Base-by-base conservation (phyloP, 2,888 invertebrate species). In the Netelia fuscicornis region DNA sequence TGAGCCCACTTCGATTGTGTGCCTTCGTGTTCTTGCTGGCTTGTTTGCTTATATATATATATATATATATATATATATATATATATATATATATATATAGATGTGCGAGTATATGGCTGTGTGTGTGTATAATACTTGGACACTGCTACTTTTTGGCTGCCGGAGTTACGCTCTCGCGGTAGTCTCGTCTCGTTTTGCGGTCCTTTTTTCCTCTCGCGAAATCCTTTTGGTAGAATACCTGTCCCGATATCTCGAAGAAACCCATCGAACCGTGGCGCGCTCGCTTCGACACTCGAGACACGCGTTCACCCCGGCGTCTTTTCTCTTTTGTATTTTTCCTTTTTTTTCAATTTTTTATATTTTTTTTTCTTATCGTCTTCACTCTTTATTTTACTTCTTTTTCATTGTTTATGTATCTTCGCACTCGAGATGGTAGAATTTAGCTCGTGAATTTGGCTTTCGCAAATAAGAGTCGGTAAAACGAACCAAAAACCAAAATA, bases 131-230 rank as follows among this genome's bases (percentile, higher is more conserved):
- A 58, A 20, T 17, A 58, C 60, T 37, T 54, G 8, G 13, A 54
- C 52, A 78, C 81, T 79, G 79, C 85, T 82, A 58, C 75, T 78
- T 82, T 85, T 70, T 82, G 81, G 81, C 85, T 85, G 81, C 85
- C 85, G 85, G 70, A 78, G 85, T 85, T 85, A 82, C 81, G 81
- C 85, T 78, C 80, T 81, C 81, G 81, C 81, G 74, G 78, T 76
- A 67, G 65, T 71, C 75, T 65, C 72, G 56, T 79, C 64, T 25
- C 71, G 67, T 52, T 68, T 72, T 60, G 76, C 80, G 80, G 76
- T 72, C 84, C 84, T 84, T 62, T 68, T 52, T 48, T 58, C 48
- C 60, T 80, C 80, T 71, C 80, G 76, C 80, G 67, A 84, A 77
- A 76, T 76, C 42, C 72, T 79, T 67, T 79, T 65, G 74, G 65